phyloP scores from a whole-genome alignment of 2,113 vertebrate species.

The Sceloporus tristichus region DNA sequence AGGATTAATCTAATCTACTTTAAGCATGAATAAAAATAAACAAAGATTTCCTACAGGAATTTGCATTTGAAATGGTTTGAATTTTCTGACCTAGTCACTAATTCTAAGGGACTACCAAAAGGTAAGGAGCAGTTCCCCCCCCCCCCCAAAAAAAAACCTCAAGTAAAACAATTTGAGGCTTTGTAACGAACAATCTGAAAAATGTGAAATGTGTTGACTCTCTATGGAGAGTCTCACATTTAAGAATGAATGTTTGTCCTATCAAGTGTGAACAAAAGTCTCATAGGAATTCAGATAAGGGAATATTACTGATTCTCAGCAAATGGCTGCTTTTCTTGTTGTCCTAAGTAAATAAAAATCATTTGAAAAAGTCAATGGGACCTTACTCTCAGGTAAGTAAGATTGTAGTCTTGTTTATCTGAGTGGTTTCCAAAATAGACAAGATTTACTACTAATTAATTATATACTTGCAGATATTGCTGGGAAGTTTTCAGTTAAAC shows the following conservation, averaged over 20 bases:
- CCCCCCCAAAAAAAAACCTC: no score
- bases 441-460: constrained; percentile 7
- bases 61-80: no score
- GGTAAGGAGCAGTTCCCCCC: no score
- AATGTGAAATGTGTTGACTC: no score
- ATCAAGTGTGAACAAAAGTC: neutral
- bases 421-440: neutral
- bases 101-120: no score
- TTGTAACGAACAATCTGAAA: neutral
- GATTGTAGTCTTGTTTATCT: neutral
- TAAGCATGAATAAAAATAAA: no score
- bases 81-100: no score
- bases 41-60: no score
- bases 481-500: neutral
- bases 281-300: neutral
- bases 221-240: neutral
- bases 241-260: neutral
- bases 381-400: neutral
- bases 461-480: neutral
- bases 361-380: neutral
- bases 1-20: no score
- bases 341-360: no score
- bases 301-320: neutral
- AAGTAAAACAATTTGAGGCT: no score
- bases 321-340: no score